A percentile compares a stretch with the other conserved stretches of the same genome.
Conservation (phyloP, 1,140 invertebrate genomes). For the Dendroctonus valens region DNA sequence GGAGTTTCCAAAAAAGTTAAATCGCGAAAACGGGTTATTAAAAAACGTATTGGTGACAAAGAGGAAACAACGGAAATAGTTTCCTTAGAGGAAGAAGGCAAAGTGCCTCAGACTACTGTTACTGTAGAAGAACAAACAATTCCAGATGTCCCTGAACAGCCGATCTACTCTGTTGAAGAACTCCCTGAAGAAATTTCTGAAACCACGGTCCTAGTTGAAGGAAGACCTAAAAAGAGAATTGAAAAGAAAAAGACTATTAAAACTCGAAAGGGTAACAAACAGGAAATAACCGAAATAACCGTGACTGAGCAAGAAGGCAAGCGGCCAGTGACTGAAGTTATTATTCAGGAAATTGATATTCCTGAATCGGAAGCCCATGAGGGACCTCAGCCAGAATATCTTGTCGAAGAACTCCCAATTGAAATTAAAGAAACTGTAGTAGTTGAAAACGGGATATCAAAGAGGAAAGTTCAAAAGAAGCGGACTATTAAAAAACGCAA, state of each 20-base stretch:
- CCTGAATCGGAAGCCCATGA: constrained; percentile 1
- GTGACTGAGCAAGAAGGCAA: constrained; percentile 49
- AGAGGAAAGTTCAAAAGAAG: constrained; percentile 40
- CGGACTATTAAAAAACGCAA: too few relatives aligned
- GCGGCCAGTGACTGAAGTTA: constrained; percentile 2
- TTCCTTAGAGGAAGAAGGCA: constrained; percentile 42
- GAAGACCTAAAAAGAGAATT: constrained; percentile 34
- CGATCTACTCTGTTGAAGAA: constrained; percentile 38
- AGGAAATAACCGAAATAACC: constrained; percentile 36
- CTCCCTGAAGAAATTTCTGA: too few relatives aligned
- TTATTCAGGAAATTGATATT: constrained; percentile 39
- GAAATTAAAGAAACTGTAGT: too few relatives aligned
- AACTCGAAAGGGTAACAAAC: not conserved
- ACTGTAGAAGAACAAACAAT: constrained; percentile 37
- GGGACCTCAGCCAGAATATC: too few relatives aligned
- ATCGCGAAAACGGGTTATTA: constrained; percentile 45
- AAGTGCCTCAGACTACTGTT: constrained; percentile 43
- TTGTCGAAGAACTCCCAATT: too few relatives aligned
- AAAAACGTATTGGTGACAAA: constrained; percentile 45
- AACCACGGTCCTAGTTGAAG: constrained; percentile 21
- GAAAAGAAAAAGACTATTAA: constrained; percentile 29
- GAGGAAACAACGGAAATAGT: constrained; percentile 45
- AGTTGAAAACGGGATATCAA: constrained; percentile 41
- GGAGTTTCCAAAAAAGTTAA: constrained; percentile 37
- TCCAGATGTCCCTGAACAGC: too few relatives aligned